Base-by-base conservation (phyloP, 1,140 invertebrate species). In the Tyrophagus putrescentiae region DNA sequence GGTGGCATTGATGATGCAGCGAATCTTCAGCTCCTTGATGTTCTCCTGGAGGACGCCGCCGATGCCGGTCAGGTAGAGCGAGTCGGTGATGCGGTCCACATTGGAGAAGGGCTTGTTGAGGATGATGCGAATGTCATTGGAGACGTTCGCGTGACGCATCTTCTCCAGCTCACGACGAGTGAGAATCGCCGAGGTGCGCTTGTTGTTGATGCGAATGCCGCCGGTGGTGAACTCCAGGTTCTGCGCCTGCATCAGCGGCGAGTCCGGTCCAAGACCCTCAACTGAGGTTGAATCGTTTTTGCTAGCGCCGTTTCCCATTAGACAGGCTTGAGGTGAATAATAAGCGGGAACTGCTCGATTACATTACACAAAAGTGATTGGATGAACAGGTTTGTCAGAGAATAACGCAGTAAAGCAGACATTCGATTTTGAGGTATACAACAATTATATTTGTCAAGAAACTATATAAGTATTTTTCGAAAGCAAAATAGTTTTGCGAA, bases 51-150 rank as follows among this genome's bases (percentile, higher is more conserved):
- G 56, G 13, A 61, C 9, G 5, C 60, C 60, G 16, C 57, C 52
- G 6, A 61, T 41, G 25, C 60, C 60, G 4, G 60, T 61, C 7
- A 61, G 36, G 32, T 57, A 61, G 7, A 61, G 32, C n/a, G 31
- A 4, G 18, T 61, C 60, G 4, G 60, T 61, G 23, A 61, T 61
- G 16, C 39, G 36, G 36, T 59, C 57, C n/a, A 59, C 39, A 9
- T 11, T 6, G 13, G 18, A 25, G 25, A 44, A 44, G 9, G 57
- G 57, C 9, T 16, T 16, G 34, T 13, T 59, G 25, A 59, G n/a
- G 4, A 59, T 59, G n/a, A 45, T 28, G 9, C 16, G 16, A 18
- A 59, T 18, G 33, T 59, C 57, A 18, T 41, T 41, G 4, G 57
- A 6, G 1, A 25, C 11, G n/a, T 42, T 45, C 9, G 3, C n/a